phyloP scores from a whole-genome alignment of 2,797 vertebrate species.

The Myotis myotis region DNA sequence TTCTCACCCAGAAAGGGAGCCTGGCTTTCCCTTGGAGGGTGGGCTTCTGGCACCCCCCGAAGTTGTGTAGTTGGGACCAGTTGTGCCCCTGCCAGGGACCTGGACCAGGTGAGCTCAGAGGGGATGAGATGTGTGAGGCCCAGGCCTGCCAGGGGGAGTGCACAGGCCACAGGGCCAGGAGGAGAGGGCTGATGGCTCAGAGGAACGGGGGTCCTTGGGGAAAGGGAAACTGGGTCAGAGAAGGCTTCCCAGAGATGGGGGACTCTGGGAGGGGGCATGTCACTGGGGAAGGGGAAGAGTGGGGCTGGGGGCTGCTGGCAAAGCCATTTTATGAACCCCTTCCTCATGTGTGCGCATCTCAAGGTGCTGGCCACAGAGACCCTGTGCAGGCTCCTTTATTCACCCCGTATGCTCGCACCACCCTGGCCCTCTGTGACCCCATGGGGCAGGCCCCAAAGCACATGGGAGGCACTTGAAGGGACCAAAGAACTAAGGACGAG shows the following conservation, averaged over 20 bases:
- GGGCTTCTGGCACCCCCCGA: background rate
- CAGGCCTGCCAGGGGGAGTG: background rate
- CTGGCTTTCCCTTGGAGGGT: background rate
- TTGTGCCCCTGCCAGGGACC: background rate
- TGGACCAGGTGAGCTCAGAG: background rate
- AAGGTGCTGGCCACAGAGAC: background rate
- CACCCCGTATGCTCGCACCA: accelerated
- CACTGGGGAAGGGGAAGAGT: background rate
- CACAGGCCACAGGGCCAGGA: background rate
- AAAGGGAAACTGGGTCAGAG: background rate
- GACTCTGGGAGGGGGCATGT: background rate
- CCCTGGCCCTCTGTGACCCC: background rate
- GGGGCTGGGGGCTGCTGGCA: background rate
- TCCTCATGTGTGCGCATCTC: background rate
- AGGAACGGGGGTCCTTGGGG: too few species aligned
- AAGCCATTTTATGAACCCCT: background rate
- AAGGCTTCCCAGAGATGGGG: background rate
- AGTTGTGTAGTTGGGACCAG: background rate
- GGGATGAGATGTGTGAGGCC: background rate
- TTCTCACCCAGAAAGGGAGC: background rate
- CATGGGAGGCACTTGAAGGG: background rate
- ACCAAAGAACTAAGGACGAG: background rate
- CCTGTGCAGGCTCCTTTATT: background rate
- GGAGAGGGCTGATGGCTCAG: background rate
- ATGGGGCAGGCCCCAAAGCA: background rate